Base-by-base conservation (phyloP, 2,888 invertebrate genomes). In the Phrixothrix hirtus region DNA sequence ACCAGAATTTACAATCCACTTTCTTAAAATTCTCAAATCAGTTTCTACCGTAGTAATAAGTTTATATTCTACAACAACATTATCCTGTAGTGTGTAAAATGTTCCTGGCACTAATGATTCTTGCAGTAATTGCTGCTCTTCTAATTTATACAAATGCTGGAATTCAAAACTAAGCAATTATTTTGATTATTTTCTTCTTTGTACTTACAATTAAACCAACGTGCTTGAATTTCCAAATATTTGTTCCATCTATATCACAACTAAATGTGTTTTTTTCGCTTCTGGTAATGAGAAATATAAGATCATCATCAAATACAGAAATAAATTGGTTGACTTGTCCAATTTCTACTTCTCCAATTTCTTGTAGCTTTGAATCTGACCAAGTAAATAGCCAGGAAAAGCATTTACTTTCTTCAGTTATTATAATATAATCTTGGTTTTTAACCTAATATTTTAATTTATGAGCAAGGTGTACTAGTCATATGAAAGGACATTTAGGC, bases 311-410 rank as follows among this genome's bases (percentile, higher is more conserved):
- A 12, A 57, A 58, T 1, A 80, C 70, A 1, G 74, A 65, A 2
- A 77, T 64, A 63, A 78, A 77, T 62, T 78, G 74, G 16, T 74
- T 70, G 1, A 83, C 66, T 9, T 65, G 63, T 1, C 83, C 84
- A 16, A 79, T 78, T 48, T 75, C 62, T 7, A 77, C 65, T 27
- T 68, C 54, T 5, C 59, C 63, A 1, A 74, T 55, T 35, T 76
- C 78, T 1, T 57, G 49, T 13, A 64, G 61, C 1, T 50, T 29
- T 0, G 57, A 49, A 1, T 66, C 60, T 12, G 69, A 69, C 75
- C 79, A 82, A 7, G 69, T 59, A 43, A 77, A 77, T 12, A 81
- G 58, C 34, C 72, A 67, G 1, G 81, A 71, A 14, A 66, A 57
- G 60, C 83, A 83, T 26, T 65, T 69, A 2, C 67, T 54, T 6